Conservation (phyloP, 2,797 vertebrate genomes). For the Chelon labrosus region DNA sequence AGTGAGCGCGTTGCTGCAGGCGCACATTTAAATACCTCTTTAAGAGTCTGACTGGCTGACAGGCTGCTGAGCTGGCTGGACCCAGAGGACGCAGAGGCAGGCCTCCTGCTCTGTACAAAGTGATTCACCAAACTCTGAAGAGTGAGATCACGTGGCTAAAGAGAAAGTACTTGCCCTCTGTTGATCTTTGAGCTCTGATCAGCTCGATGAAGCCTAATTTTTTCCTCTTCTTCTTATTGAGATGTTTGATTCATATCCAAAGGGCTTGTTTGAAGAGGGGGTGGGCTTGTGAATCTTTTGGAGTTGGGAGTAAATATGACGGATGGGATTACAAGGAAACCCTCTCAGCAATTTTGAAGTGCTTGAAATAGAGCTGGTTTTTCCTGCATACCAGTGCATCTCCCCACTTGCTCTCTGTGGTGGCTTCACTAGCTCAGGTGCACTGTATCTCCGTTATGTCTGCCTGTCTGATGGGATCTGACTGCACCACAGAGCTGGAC, state of each 20-base stretch:
- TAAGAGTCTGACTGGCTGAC: constrained; percentile 89
- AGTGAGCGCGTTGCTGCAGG: constrained; percentile 90
- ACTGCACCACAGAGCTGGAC: constrained; percentile 71
- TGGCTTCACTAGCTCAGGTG: constrained; percentile 76
- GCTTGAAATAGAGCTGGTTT: constrained; percentile 81
- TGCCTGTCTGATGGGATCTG: constrained; percentile 75
- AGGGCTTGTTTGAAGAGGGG: constrained; percentile 75
- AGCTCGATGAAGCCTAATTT: constrained; percentile 30
- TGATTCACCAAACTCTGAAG: constrained; percentile 79
- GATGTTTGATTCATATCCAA: constrained; percentile 73
- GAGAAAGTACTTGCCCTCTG: constrained; percentile 62
- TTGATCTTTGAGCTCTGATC: constrained; percentile 64
- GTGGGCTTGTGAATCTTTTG: constrained; percentile 67
- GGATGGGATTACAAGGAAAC: constrained; percentile 81
- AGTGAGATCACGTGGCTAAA: constrained; percentile 76
- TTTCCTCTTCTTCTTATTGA: constrained; percentile 57
- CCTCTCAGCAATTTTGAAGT: constrained; percentile 77
- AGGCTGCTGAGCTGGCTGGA: constrained; percentile 76
- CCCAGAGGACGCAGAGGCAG: constrained; percentile 70
- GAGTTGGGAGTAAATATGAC: constrained; percentile 75
- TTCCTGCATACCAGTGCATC: constrained; percentile 79
- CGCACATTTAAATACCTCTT: constrained; percentile 93
- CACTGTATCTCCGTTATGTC: constrained; percentile 74
- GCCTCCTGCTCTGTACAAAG: constrained; percentile 86
- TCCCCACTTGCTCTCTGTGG: constrained; percentile 78